Evolutionary conservation across 2,797 vertebrate genomes (phyloP).

Genomic region (Sebastes hubbsi): DNA sequence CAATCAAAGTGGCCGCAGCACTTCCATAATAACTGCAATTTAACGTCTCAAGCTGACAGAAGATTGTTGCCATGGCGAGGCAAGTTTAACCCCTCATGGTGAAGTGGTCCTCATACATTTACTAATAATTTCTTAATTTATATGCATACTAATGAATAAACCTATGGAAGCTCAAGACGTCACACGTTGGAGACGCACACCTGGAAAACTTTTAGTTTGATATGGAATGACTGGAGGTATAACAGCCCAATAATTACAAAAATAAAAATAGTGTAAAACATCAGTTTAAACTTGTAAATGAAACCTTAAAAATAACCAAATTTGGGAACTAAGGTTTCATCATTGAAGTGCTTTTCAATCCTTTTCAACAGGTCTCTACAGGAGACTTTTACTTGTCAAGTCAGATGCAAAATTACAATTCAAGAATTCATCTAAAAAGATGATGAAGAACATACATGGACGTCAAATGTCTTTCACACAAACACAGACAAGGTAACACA

Average conservation of each 20-base stretch:
- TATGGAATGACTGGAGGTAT: neutral
- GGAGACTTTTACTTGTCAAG: slow-evolving; percentile 9
- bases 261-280: neutral
- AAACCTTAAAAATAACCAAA: neutral
- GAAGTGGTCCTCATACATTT: neutral
- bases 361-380: neutral
- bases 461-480: slow-evolving; percentile 1
- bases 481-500: neutral
- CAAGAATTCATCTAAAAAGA: slow-evolving; percentile 31
- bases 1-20: slow-evolving; percentile 32
- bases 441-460: slow-evolving; percentile 33
- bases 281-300: neutral
- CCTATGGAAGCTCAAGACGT: neutral
- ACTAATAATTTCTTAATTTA: slow-evolving; percentile 26
- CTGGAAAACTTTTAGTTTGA: neutral
- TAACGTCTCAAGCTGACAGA: slow-evolving; percentile 21
- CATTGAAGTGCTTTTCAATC: neutral
- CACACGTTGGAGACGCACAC: neutral
- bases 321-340: neutral
- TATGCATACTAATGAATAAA: slow-evolving; percentile 8
- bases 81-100: slow-evolving; percentile 9
- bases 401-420: slow-evolving; percentile 34
- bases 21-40: slow-evolving; percentile 50
- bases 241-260: neutral
- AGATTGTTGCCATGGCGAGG: slow-evolving; percentile 1